A percentile compares a stretch with the other conserved stretches of the same genome.
Conservation (phyloP, 2,888 invertebrate genomes). For the Hyles lineata region DNA sequence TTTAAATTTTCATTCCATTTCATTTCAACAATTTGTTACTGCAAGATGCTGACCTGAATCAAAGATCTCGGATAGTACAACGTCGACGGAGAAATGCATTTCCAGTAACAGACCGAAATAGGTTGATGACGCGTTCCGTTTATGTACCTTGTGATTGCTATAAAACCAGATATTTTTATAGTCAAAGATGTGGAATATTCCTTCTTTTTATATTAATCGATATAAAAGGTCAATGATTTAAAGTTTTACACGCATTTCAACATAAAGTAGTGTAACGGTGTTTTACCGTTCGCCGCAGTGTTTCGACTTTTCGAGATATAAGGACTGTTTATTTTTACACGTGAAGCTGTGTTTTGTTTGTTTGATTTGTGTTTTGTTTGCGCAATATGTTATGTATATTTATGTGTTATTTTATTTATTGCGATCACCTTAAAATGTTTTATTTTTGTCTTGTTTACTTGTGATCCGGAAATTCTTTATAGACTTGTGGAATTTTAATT, state of each 20-base stretch:
- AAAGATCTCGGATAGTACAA: not conserved
- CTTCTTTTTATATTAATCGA: slow-evolving; percentile 3
- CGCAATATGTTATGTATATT: not conserved
- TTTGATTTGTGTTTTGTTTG: slow-evolving; percentile 1
- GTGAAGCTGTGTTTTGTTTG: not conserved
- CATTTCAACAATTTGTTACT: too few species aligned
- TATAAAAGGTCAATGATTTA: slow-evolving; percentile 27
- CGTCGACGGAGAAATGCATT: not conserved
- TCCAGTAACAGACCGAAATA: not conserved
- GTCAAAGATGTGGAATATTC: not conserved
- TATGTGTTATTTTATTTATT: not conserved
- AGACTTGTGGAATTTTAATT: not conserved
- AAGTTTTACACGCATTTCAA: slow-evolving; percentile 27
- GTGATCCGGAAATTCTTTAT: not conserved
- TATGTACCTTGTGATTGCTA: not conserved
- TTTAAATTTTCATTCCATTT: too few species aligned
- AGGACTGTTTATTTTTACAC: not conserved
- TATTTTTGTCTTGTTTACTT: not conserved
- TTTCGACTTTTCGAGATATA: not conserved
- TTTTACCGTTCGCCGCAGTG: not conserved
- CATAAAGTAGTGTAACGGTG: slow-evolving; percentile 15
- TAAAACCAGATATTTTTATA: not conserved
- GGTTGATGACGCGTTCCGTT: slow-evolving; percentile 7
- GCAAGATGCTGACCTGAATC: not conserved
- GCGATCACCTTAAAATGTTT: not conserved